Percentiles rank a stretch among this genome's conserved stretches.
Evolutionary conservation across 2,113 vertebrate genomes (phyloP).

Genomic region (Fregata magnificens): DNA sequence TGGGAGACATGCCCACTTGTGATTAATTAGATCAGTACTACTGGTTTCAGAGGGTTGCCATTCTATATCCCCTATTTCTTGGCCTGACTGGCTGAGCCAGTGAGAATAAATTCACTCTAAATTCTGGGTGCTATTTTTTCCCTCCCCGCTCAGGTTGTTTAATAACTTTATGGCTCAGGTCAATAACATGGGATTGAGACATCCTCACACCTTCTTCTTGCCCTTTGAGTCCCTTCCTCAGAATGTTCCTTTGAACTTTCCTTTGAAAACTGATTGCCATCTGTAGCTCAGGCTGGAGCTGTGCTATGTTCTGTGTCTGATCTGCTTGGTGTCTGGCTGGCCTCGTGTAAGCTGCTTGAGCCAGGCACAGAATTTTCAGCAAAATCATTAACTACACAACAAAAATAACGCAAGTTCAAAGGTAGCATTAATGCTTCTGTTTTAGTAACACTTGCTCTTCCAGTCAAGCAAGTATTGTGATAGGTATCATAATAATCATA

Average conservation of each 20-base stretch:
- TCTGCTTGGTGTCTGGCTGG: background rate
- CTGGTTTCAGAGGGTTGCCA: background rate
- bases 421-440: background rate
- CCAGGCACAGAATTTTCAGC: background rate
- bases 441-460: background rate
- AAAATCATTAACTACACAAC: background rate
- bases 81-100: background rate
- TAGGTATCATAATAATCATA: background rate
- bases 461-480: background rate
- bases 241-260: background rate
- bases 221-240: background rate
- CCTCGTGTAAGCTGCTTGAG: background rate
- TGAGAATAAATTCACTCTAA: background rate
- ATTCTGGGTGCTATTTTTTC: background rate
- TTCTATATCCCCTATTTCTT: background rate
- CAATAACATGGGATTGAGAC: background rate
- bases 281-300: background rate
- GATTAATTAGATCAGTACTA: background rate
- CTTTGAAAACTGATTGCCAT: background rate
- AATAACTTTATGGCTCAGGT: background rate
- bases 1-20: background rate
- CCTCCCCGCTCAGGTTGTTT: background rate
- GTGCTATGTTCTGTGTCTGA: background rate
- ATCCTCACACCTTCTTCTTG: background rate
- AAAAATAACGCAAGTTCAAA: background rate